These are phyloP conservation scores for Agrilus planipennis DNA, from an alignment of 1,140 invertebrate species.

Conservation along the genomic window DNA sequence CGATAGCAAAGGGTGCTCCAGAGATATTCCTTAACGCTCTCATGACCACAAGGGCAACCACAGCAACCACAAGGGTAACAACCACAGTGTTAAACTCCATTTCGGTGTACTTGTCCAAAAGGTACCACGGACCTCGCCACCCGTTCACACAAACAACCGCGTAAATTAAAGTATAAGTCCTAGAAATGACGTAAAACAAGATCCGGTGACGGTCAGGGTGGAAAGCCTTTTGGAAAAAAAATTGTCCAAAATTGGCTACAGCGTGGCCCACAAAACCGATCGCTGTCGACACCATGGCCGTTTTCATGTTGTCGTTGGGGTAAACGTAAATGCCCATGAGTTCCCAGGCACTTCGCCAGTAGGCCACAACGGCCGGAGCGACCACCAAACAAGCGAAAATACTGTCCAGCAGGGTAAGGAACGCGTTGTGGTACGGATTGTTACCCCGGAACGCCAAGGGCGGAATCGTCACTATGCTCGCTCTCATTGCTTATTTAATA, in stretches of 20 bases:
- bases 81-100: constrained; percentile 45
- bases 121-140: constrained; percentile 70
- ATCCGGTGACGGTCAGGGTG: constrained; percentile 54
- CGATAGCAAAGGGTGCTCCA: constrained; percentile 67
- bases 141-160: constrained; percentile 70
- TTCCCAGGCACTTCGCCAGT: constrained; percentile 77
- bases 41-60: constrained; percentile 51
- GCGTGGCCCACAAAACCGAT: constrained; percentile 58
- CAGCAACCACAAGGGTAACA: constrained; percentile 41
- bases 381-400: constrained; percentile 58
- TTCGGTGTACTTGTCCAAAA: constrained; percentile 59
- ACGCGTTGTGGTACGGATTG: constrained; percentile 40
- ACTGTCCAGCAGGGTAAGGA: constrained; percentile 56
- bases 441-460: constrained; percentile 34
- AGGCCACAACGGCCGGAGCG: constrained; percentile 66
- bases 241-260: constrained; percentile 53
- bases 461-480: constrained; percentile 43
- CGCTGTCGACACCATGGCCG: constrained; percentile 49
- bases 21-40: constrained; percentile 62
- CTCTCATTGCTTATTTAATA: constrained; percentile 36
- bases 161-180: constrained; percentile 62
- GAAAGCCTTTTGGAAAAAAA: constrained; percentile 44
- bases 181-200: constrained; percentile 56
- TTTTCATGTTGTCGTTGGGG: constrained; percentile 43
- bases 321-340: constrained; percentile 62